Conservation (phyloP, 2,113 vertebrate genomes). For the Poeciliopsis retropinna region DNA sequence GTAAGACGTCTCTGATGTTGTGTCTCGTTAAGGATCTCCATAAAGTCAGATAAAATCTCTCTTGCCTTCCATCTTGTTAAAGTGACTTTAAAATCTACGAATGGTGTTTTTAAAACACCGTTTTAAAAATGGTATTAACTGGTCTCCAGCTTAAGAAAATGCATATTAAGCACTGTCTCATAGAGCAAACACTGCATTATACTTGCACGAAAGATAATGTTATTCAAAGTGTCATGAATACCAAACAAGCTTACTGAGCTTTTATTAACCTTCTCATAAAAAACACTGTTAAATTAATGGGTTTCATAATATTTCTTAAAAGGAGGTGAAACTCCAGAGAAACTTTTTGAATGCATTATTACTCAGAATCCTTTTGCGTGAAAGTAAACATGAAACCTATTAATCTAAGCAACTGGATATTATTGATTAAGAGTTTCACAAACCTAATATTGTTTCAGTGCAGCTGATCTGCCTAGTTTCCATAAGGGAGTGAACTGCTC, state of each 20-base stretch:
- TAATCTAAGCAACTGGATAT: not conserved
- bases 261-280: not conserved
- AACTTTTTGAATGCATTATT: not conserved
- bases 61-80: too few relatives aligned
- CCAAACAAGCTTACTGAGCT: not conserved
- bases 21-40: too few relatives aligned
- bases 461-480: constrained; percentile 36
- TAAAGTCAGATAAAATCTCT: too few relatives aligned
- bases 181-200: not conserved
- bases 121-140: too few relatives aligned
- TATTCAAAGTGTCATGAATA: not conserved
- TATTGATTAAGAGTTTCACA: not conserved
- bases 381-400: constrained; percentile 21
- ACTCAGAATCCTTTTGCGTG: not conserved
- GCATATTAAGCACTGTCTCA: not conserved
- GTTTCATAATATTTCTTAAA: not conserved
- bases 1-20: too few relatives aligned
- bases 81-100: too few relatives aligned
- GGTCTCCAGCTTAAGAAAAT: too few relatives aligned
- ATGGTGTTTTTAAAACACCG: too few relatives aligned
- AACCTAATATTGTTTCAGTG: not conserved
- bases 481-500: constrained; percentile 45
- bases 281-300: not conserved
- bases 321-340: constrained; percentile 4
- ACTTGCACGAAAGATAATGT: not conserved